phyloP scores from a whole-genome alignment of 2,888 invertebrate genomes.

The Tridacna gigas region DNA sequence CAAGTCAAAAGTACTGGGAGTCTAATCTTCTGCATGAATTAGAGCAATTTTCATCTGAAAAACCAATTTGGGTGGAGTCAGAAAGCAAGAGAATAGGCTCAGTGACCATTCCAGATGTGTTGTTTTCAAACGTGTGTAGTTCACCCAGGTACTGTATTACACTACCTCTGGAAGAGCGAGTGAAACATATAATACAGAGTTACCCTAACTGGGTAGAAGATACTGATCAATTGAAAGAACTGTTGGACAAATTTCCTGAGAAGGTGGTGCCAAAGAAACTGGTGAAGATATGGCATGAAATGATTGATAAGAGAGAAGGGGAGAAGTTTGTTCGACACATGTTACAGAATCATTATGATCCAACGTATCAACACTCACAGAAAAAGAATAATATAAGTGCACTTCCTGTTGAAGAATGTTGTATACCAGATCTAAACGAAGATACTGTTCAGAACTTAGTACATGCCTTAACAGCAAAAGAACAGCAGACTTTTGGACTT shows the following conservation, averaged over 20 bases:
- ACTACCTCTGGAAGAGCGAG: constrained; percentile 70
- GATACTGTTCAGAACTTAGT: constrained; percentile 37
- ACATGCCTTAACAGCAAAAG: constrained; percentile 2
- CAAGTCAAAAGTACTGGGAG: constrained; percentile 71
- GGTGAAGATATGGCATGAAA: constrained; percentile 63
- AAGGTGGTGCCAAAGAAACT: constrained; percentile 57
- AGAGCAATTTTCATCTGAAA: constrained; percentile 43
- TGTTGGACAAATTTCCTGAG: constrained; percentile 54
- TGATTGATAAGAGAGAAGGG: constrained; percentile 65
- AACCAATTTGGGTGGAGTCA: constrained; percentile 74
- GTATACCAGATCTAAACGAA: constrained; percentile 49
- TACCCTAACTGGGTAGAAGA: constrained; percentile 71
- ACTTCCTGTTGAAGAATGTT: constrained; percentile 27
- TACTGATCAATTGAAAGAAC: constrained; percentile 53
- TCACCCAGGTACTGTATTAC: constrained; percentile 63
- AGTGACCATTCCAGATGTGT: constrained; percentile 54
- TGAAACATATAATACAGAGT: constrained; percentile 67
- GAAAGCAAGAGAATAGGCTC: constrained; percentile 73
- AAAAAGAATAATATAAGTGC: constrained; percentile 63
- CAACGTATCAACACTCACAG: constrained; percentile 68
- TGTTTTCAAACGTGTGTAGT: constrained; percentile 64
- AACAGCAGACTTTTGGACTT: neutral
- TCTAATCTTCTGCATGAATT: constrained; percentile 59
- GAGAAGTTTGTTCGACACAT: constrained; percentile 70
- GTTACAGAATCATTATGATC: constrained; percentile 72